Percentiles rank a stretch among this genome's conserved stretches.
These are phyloP conservation scores for Aquatica leii DNA, from an alignment of 2,888 invertebrate species.

Conservation along the genomic window DNA sequence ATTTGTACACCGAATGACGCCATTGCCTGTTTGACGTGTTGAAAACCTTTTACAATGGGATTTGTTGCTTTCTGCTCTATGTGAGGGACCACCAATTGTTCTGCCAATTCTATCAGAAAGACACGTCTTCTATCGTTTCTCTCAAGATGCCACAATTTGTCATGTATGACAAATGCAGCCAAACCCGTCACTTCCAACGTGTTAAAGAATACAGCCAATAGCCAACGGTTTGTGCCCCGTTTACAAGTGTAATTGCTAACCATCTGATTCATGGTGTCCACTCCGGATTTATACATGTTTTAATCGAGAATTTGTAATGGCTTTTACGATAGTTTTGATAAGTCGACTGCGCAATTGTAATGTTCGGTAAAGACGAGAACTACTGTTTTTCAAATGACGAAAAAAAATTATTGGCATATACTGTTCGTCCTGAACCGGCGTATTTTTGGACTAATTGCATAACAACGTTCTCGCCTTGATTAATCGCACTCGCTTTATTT, in stretches of 20 bases:
- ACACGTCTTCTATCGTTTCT: not conserved
- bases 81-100: not conserved
- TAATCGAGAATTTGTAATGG: not conserved
- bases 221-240: not conserved
- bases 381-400: not conserved
- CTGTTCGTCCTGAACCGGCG: no score
- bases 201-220: not conserved
- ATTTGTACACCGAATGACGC: no score
- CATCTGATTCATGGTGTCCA: not conserved
- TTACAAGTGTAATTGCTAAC: not conserved
- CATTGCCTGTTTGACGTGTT: not conserved
- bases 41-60: not conserved
- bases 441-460: no score
- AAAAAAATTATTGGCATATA: not conserved
- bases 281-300: not conserved
- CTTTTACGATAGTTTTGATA: no score
- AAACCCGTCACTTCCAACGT: not conserved
- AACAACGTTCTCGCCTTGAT: slow-evolving; percentile 7
- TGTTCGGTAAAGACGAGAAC: no score
- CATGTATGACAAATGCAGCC: not conserved
- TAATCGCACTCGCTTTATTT: no score
- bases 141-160: not conserved
- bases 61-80: not conserved
- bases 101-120: not conserved
- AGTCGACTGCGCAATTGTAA: not conserved